phyloP scores from a whole-genome alignment of 2,113 vertebrate genomes.

The Cynocephalus volans region DNA sequence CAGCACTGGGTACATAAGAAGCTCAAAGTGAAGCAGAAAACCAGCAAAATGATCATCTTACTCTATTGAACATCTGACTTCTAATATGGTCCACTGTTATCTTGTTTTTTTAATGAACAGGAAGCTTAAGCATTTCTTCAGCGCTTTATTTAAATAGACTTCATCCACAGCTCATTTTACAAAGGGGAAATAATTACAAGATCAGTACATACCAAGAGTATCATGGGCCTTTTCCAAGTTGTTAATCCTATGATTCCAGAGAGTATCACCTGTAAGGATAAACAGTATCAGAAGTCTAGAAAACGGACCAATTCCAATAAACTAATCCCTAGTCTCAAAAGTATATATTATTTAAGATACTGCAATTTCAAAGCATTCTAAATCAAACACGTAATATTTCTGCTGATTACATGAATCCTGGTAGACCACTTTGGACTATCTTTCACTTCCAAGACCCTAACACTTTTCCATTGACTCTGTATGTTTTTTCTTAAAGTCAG shows the following conservation, averaged over 20 bases:
- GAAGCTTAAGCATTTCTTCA: slow-evolving; percentile 8
- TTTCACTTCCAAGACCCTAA: background rate
- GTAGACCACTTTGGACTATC: background rate
- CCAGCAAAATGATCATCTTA: background rate
- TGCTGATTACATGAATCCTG: background rate
- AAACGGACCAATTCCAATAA: background rate
- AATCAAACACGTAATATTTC: slow-evolving; percentile 20
- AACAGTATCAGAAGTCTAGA: slow-evolving; percentile 71
- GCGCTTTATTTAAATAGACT: background rate
- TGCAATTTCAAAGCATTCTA: slow-evolving; percentile 38
- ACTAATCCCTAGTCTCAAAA: background rate
- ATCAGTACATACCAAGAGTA: slow-evolving; percentile 91
- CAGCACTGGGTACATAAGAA: background rate
- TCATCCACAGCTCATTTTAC: slow-evolving; percentile 42
- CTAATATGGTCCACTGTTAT: background rate
- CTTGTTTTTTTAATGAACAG: slow-evolving; percentile 36
- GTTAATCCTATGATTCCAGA: slow-evolving; percentile 93
- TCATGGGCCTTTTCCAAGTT: slow-evolving; percentile 92
- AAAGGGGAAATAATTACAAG: background rate
- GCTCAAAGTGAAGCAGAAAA: slow-evolving; percentile 9
- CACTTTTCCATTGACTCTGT: background rate
- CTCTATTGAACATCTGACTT: slow-evolving; percentile 1
- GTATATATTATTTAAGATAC: background rate
- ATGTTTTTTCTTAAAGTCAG: background rate
- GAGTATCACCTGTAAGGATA: slow-evolving; percentile 92